Conservation (phyloP, 2,797 vertebrate genomes). For the Syndactyla subalaris region DNA sequence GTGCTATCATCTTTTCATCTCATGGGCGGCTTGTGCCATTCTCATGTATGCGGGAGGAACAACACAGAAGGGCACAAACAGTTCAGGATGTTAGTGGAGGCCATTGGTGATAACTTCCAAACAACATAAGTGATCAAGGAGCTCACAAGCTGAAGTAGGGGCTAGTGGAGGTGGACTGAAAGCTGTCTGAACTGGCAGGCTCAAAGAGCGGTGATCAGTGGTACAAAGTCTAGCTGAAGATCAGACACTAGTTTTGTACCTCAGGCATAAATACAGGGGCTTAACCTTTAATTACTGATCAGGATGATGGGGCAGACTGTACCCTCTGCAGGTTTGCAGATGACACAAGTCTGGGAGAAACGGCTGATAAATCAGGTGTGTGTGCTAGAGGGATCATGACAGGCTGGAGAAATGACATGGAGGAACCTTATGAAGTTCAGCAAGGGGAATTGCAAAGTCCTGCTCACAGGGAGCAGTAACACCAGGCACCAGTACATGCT, state of each 20-base stretch:
- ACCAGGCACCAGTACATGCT: rapidly evolving
- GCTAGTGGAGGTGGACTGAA: neutral
- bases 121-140: neutral
- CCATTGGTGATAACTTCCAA: neutral
- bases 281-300: neutral
- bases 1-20: neutral
- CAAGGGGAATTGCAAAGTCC: neutral
- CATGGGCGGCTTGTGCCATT: neutral
- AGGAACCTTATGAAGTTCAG: neutral
- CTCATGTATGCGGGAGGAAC: neutral
- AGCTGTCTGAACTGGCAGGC: neutral
- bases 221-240: neutral
- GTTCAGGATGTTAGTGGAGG: neutral
- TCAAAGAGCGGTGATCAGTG: neutral
- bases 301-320: neutral
- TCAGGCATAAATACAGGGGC: neutral
- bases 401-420: neutral
- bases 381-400: neutral
- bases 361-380: neutral
- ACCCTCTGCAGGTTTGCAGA: neutral
- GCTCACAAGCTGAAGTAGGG: neutral
- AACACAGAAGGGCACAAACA: neutral
- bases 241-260: neutral
- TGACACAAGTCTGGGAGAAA: neutral
- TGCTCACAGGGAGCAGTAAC: neutral